phyloP scores from a whole-genome alignment of 2,113 vertebrate species.

The Proteles cristata region DNA sequence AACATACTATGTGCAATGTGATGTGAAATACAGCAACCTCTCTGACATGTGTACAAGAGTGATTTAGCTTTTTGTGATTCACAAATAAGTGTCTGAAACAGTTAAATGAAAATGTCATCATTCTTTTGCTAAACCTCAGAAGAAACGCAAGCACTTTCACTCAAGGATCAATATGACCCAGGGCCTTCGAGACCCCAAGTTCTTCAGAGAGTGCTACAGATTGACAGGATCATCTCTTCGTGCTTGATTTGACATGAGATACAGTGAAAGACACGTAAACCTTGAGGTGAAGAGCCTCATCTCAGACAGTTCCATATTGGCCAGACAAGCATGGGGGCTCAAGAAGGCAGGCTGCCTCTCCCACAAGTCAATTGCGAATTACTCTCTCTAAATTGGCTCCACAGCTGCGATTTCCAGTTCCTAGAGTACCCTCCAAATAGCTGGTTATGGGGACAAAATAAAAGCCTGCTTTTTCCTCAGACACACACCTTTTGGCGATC shows the following conservation, averaged over 20 bases:
- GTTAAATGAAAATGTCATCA: slow-evolving; percentile 49
- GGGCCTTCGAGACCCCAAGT: slow-evolving; percentile 39
- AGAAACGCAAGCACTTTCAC: slow-evolving; percentile 47
- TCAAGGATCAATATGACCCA: slow-evolving; percentile 62
- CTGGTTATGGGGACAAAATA: background rate
- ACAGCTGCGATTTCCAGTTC: background rate
- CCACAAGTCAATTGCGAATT: slow-evolving; percentile 59
- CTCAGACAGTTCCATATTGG: slow-evolving; percentile 3
- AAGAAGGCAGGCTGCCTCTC: slow-evolving; percentile 43
- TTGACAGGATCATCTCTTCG: slow-evolving; percentile 37
- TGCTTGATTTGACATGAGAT: slow-evolving; percentile 57
- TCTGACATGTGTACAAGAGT: background rate
- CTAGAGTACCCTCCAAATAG: slow-evolving; percentile 56
- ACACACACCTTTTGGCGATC: slow-evolving; percentile 37
- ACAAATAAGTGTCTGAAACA: slow-evolving; percentile 41
- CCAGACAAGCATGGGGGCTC: background rate
- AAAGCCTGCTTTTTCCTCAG: slow-evolving; percentile 47
- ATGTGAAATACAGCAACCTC: background rate
- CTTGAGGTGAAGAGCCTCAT: slow-evolving; percentile 44
- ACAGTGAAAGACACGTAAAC: background rate
- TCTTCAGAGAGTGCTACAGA: slow-evolving; percentile 61
- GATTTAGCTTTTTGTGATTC: background rate
- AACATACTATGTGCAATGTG: background rate
- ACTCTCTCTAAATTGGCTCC: slow-evolving; percentile 60
- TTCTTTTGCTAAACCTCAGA: slow-evolving; percentile 56